phyloP scores from a whole-genome alignment of 2,888 invertebrate species.

The Asteroscopus sphinx region DNA sequence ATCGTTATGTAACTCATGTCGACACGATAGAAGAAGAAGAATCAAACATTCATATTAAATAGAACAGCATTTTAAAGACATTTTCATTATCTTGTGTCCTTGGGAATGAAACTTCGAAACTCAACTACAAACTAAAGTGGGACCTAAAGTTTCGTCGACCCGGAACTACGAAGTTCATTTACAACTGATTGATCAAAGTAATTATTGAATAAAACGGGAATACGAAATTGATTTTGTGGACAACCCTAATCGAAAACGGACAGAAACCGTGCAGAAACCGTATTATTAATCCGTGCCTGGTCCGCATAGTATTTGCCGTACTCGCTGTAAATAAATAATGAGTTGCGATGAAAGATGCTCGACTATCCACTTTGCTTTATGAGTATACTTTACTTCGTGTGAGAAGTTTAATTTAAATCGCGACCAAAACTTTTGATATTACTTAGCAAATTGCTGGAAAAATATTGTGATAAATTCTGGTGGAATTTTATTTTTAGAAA shows the following conservation, averaged over 20 bases:
- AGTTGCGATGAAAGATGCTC: slow-evolving; percentile 28
- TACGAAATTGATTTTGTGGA: slow-evolving; percentile 2
- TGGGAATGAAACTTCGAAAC: neutral
- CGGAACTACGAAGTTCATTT: slow-evolving; percentile 6
- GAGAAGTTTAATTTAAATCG: slow-evolving; percentile 19
- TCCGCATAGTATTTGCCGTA: slow-evolving; percentile 32
- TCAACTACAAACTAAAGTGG: slow-evolving; percentile 1
- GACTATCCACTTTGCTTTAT: slow-evolving; percentile 23
- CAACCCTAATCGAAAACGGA: neutral
- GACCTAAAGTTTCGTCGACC: slow-evolving; percentile 7
- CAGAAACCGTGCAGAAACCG: neutral
- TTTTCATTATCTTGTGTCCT: neutral
- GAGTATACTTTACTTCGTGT: slow-evolving; percentile 22
- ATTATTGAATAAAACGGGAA: slow-evolving; percentile 5
- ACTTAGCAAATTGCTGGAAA: slow-evolving; percentile 11
- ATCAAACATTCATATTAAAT: no score
- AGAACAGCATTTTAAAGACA: neutral
- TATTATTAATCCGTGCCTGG: neutral
- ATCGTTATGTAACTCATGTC: no score
- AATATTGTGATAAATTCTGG: neutral
- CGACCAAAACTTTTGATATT: slow-evolving; percentile 15
- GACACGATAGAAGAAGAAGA: no score
- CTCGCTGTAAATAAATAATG: slow-evolving; percentile 23
- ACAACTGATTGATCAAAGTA: slow-evolving; percentile 13
- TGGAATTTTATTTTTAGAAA: no score